Conservation (phyloP, 35 echinoderm and acorn worm species). For the Heliocidaris tuberculata region DNA sequence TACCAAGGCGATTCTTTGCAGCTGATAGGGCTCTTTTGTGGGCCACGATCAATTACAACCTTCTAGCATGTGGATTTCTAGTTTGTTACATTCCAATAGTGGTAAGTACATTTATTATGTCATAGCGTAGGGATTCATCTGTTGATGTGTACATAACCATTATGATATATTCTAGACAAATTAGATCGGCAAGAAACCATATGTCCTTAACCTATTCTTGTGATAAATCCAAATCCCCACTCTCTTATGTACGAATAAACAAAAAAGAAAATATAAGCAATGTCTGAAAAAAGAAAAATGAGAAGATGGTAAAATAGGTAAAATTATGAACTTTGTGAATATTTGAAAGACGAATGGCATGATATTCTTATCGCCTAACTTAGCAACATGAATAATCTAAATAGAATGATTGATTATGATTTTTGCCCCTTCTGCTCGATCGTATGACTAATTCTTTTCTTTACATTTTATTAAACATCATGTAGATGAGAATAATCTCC, state of each 20-base stretch:
- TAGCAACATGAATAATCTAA: background rate
- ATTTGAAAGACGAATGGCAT: too few species aligned
- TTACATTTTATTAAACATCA: constrained; percentile 10
- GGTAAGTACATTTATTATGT: constrained; percentile 66
- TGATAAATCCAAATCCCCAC: too few species aligned
- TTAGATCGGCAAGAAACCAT: too few species aligned
- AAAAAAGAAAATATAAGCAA: too few species aligned
- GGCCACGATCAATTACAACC: constrained; percentile 68
- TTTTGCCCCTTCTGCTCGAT: background rate
- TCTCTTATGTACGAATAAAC: too few species aligned
- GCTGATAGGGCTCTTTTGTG: constrained; percentile 62
- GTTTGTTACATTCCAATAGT: constrained; percentile 86
- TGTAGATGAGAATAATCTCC: constrained; percentile 74
- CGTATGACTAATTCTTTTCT: background rate
- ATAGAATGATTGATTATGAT: background rate
- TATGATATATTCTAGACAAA: too few species aligned
- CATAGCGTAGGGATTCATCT: background rate
- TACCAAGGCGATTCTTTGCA: constrained; percentile 8
- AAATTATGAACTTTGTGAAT: too few species aligned
- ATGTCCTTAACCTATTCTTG: too few species aligned
- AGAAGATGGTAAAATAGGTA: too few species aligned
- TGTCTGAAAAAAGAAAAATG: too few species aligned
- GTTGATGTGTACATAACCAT: too few species aligned
- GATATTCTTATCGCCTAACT: too few species aligned
- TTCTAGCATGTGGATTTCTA: constrained; percentile 64